phyloP scores from a whole-genome alignment of 2,113 vertebrate species.

The Pao palembangensis region DNA sequence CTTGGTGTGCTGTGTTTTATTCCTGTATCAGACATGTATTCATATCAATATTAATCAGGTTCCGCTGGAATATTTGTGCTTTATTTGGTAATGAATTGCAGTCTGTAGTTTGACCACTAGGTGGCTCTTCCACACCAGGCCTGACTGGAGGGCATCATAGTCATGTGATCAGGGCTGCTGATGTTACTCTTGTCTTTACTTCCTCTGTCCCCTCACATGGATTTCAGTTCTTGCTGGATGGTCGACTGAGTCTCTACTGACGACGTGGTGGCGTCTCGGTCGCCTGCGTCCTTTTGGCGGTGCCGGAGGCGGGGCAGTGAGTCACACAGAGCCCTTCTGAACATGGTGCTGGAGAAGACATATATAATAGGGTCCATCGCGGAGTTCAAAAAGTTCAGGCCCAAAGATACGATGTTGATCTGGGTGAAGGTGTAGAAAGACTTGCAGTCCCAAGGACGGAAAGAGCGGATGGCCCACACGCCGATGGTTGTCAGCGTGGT shows the following conservation, averaged over 20 bases:
- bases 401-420: constrained; percentile 66
- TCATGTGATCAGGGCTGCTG: too few species aligned
- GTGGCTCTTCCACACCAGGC: too few species aligned
- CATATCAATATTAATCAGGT: too few species aligned
- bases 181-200: constrained; percentile 3
- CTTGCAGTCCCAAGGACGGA: constrained; percentile 30
- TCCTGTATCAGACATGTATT: too few species aligned
- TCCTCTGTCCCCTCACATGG: not conserved
- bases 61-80: too few species aligned
- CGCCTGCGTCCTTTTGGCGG: not conserved
- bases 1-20: too few species aligned
- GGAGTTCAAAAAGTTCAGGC: constrained; percentile 73
- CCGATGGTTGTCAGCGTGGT: constrained; percentile 60
- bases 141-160: too few species aligned
- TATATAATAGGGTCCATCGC: constrained; percentile 73
- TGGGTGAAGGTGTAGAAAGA: constrained; percentile 53
- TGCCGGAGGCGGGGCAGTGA: constrained; percentile 24
- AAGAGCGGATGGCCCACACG: constrained; percentile 28
- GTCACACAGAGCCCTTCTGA: constrained; percentile 56
- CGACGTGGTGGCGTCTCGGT: rapidly evolving
- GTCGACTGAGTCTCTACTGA: constrained; percentile 31
- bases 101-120: too few species aligned
- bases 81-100: too few species aligned
- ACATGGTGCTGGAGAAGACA: constrained; percentile 69
- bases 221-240: constrained; percentile 42